These are phyloP conservation scores for Paradisaea rubra DNA, from an alignment of 2,113 vertebrate genomes.

Conservation along the genomic window DNA sequence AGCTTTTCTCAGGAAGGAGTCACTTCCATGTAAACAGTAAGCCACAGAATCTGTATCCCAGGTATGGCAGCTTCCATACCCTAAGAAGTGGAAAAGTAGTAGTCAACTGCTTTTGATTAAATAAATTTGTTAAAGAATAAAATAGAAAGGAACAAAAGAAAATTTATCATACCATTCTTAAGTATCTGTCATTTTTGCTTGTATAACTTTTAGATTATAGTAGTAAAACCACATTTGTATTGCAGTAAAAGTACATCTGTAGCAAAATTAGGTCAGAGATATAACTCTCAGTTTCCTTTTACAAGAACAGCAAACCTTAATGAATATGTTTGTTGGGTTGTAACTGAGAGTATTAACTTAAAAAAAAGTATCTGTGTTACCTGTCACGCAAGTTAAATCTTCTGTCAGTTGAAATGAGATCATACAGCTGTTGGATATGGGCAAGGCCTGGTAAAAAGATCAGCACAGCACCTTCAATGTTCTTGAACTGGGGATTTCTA, in stretches of 20 bases:
- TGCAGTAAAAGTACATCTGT: background rate
- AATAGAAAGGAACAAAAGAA: background rate
- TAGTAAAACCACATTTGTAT: background rate
- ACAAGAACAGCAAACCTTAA: background rate
- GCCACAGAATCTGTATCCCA: background rate
- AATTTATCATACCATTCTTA: background rate
- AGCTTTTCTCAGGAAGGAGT: background rate
- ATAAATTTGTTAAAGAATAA: background rate
- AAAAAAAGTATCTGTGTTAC: slow-evolving; percentile 45
- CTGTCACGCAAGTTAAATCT: slow-evolving; percentile 84
- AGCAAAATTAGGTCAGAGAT: background rate
- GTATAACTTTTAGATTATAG: background rate
- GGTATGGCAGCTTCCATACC: background rate
- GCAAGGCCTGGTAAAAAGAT: slow-evolving; percentile 94
- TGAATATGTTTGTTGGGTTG: background rate
- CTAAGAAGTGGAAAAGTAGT: background rate
- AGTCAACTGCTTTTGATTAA: background rate
- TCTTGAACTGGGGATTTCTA: slow-evolving; percentile 84
- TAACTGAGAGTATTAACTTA: background rate
- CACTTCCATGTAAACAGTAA: background rate
- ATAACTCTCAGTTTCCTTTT: background rate
- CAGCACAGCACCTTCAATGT: slow-evolving; percentile 84
- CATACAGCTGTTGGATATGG: slow-evolving; percentile 92
- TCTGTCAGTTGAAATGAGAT: slow-evolving; percentile 86
- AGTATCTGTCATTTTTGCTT: background rate